Base-by-base conservation (phyloP, 2,888 invertebrate genomes). In the Acanthococcus lagerstroemiae region DNA sequence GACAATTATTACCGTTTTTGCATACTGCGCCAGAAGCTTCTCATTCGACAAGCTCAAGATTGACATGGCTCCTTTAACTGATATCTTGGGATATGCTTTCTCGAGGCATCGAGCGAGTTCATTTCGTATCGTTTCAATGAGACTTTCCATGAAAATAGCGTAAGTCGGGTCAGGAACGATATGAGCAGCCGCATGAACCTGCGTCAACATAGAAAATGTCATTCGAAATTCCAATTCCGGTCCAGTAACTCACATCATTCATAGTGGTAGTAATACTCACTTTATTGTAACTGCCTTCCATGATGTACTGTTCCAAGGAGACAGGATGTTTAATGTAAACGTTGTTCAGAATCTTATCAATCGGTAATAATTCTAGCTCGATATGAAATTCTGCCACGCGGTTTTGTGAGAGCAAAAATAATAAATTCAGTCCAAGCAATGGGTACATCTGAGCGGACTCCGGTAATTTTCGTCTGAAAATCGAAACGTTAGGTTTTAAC, bases 241-340 rank as follows among this genome's bases (percentile, higher is more conserved):
- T 22, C 5, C 15, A 48, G 2, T 19, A 19, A 48, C 17, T 2
- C 21, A 37, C 12, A 9, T 37, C 9, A 15, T n/a, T 9, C 19
- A 22, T 3, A 57, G 24, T 46, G 25, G 22, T 45, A n/a, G 17
- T 25, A 17, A n/a, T 1, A 25, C 50, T 68, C 74, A 88, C 87
- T 79, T 99, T 99, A 76, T 99, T 97, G 75, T 99, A 99, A 71
- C 95, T 93, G 55, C 99, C 99, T 77, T 99, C 99, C 96, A 99
- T 99, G 65, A 99, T 82, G 76, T 95, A 96, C 76, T 99, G 99
- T 74, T 99, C 99, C 73, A 99, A 82, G 7, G 93, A 91, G 12
- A 99, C 81, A 0, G 97, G 95, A 74, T 96, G 95, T 69, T 87
- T 84, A 67, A 99, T 94, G 76, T 94, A 99, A 19, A 92, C 86